Evolutionary conservation across 1,140 invertebrate species (phyloP), one percentile per base, ranked within the genome.

Genomic region (Liolophura sinensis): DNA sequence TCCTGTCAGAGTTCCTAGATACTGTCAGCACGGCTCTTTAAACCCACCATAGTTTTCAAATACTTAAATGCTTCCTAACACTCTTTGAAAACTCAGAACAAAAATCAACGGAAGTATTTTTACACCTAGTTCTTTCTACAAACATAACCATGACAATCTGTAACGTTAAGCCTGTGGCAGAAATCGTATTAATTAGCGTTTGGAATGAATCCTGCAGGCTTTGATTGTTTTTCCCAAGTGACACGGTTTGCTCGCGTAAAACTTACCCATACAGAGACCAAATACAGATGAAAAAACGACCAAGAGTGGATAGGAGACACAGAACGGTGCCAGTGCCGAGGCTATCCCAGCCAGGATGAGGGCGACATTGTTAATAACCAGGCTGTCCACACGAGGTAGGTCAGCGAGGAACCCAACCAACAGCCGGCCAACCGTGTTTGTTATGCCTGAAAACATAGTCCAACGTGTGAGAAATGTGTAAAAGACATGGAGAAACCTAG

Each of bases 251-350:
- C 9, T 40, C 31, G 51, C 71, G 70, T 56, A 62, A 49, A 67
- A 92, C 92, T 92, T 87, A 96, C 93, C 95, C 66, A 98, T 92
- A 76, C 95, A 94, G 70, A 97, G 87, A 63, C 96, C 96, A 83
- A 98, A 98, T 74, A 93, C 90, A 61, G 94, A 88, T 22, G 94
- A 89, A 82, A 95, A 92, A 5, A 88, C 84, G 31, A 94, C 89
- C 71, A 95, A 94, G 57, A 90, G 84, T 7, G 83, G 78, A 73
- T 94, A 98, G 16, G 89, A 88, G 58, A 85, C 80, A 77, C 93
- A 94, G 68, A 97, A 90, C 0, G 95, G 95, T 12, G 92, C 94
- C 22, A 91, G 69, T 4, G 90, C 89, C 9, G 97, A 93, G 12
- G 93, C 89, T 55, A 97, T 81, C 31, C 95, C 96, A 62, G 92